Evolutionary conservation across 2,888 invertebrate genomes (phyloP).

Genomic region (Bhutanitis thaidina): DNA sequence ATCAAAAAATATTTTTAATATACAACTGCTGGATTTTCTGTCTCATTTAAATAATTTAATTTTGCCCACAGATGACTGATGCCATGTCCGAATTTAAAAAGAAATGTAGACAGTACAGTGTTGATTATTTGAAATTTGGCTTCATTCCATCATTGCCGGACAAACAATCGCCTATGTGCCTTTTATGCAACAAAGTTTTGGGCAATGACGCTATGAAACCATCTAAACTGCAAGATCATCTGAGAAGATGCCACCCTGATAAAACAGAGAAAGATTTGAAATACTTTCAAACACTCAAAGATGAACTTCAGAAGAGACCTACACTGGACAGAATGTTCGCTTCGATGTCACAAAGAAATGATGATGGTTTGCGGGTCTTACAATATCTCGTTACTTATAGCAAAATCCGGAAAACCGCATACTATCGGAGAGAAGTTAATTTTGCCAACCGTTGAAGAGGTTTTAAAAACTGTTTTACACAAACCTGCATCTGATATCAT

Average conservation of each 20-base stretch:
- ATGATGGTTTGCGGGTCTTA: slow-evolving; percentile 24
- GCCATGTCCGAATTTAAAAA: slow-evolving; percentile 20
- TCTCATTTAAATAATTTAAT: not conserved
- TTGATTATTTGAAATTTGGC: slow-evolving; percentile 24
- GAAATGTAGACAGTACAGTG: slow-evolving; percentile 23
- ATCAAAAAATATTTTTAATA: too few relatives aligned
- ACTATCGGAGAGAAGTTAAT: slow-evolving; percentile 25
- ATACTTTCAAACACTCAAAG: slow-evolving; percentile 10
- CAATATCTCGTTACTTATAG: not conserved
- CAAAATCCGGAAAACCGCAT: slow-evolving; percentile 21
- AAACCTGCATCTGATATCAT: slow-evolving; percentile 17
- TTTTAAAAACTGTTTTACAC: too few relatives aligned
- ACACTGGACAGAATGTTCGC: slow-evolving; percentile 20
- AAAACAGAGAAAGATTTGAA: slow-evolving; percentile 14
- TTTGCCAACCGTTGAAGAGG: slow-evolving; percentile 32
- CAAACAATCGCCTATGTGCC: too few relatives aligned
- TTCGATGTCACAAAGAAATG: slow-evolving; percentile 22
- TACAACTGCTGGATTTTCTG: too few relatives aligned
- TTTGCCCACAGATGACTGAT: slow-evolving; percentile 15
- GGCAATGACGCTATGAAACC: slow-evolving; percentile 18
- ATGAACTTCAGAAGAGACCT: slow-evolving; percentile 21
- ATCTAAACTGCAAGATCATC: slow-evolving; percentile 22
- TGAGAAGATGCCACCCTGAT: too few relatives aligned
- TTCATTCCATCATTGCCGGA: slow-evolving; percentile 21
- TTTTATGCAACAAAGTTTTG: too few relatives aligned